Base-by-base conservation (phyloP, 2,113 vertebrate species). In the Nyctibius bracteatus region DNA sequence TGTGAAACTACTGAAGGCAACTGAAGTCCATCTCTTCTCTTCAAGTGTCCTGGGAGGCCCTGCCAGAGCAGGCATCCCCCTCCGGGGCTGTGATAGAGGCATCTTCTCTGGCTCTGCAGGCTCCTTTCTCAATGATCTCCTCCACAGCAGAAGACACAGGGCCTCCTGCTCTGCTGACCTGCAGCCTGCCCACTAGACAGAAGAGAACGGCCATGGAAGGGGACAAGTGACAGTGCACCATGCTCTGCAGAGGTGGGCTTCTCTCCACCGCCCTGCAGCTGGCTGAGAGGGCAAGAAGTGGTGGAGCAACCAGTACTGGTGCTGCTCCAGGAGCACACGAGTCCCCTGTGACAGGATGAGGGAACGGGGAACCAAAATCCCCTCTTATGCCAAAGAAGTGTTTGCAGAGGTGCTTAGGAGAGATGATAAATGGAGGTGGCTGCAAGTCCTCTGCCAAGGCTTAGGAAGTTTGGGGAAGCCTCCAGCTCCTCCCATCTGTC, bases 401-500 rank as follows among this genome's bases (percentile, higher is more conserved):
- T 68, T 79, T 39, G 27, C 33, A 74, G 86, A 47, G 31, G 20
- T 68, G 31, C 54, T 49, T 59, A 33, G 43, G 33, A 58, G 17
- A 51, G 35, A 14, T 47, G 25, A 35, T 17, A 37, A 65, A 74
- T 25, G 30, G 28, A 44, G 21, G 33, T 33, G 57, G 17, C 22
- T 41, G 28, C 33, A 44, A 27, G n/a, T 33, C 49, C 54, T 44
- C 19, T 62, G 47, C 35, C 47, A 43, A 51, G 59, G 28, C 33
- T 85, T 37, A n/a, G 67, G 81, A 44, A 62, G 7, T n/a, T 2
- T 54, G 43, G 46, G n/a, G 55, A 63, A 85, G 47, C 33, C 28
- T 85, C 51, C 19, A 47, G 51, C 31, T 83, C 30, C 12, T 66
- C 13, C 43, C 1, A 0, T 27, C 47, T 3, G 5, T 17, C 0